A percentile compares a stretch with the other conserved stretches of the same genome.
phyloP scores from a whole-genome alignment of 2,113 vertebrate genomes.

The Syngnathus typhle region DNA sequence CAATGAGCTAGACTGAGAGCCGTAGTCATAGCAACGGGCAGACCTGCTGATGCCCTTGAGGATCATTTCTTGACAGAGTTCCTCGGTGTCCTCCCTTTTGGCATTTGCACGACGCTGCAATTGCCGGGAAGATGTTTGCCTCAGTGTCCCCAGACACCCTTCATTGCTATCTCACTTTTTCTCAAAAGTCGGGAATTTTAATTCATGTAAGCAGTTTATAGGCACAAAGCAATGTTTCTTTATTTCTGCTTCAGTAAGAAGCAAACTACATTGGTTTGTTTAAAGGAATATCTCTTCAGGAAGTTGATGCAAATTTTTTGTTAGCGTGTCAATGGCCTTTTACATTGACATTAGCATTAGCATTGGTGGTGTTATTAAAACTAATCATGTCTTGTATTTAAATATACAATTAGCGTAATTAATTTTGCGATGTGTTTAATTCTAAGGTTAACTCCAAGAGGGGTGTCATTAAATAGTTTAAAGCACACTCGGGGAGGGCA shows the following conservation, averaged over 20 bases:
- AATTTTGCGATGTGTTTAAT: no score
- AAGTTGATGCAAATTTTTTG: no score
- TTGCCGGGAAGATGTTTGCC: constrained; percentile 28
- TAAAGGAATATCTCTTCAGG: no score
- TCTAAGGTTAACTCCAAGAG: no score
- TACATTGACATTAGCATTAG: no score
- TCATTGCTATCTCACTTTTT: constrained; percentile 19
- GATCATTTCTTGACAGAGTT: constrained; percentile 64
- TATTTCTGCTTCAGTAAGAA: constrained; percentile 8
- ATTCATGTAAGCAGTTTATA: constrained; percentile 6
- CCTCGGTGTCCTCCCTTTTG: constrained; percentile 46
- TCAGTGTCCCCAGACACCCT: constrained; percentile 25
- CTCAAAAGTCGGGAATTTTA: constrained; percentile 25
- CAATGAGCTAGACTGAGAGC: constrained; percentile 17
- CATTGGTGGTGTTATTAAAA: no score
- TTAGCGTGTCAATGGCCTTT: no score
- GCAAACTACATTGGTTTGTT: no score
- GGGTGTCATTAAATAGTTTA: no score
- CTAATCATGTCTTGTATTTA: no score
- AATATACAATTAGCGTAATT: no score
- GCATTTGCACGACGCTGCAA: constrained; percentile 4
- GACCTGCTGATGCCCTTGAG: constrained; percentile 59
- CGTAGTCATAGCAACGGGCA: constrained; percentile 67
- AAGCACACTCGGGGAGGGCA: no score
- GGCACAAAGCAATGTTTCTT: constrained; percentile 6